A percentile compares a stretch with the other conserved stretches of the same genome.
These are phyloP conservation scores for Pegoplata infirma DNA, from an alignment of 2,888 invertebrate genomes.

Conservation along the genomic window DNA sequence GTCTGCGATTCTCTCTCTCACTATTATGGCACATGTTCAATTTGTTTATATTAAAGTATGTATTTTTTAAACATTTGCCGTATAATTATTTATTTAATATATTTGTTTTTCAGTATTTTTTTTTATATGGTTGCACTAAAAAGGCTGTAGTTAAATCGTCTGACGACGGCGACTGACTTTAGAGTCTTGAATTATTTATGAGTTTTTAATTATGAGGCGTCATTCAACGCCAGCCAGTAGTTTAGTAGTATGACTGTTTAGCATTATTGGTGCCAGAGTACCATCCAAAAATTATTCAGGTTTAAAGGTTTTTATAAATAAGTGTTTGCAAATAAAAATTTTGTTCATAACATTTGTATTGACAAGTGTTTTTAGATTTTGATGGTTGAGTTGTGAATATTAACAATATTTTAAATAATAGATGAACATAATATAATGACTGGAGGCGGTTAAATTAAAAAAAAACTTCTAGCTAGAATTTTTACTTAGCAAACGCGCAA, in stretches of 20 bases:
- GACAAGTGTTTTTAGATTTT: neutral
- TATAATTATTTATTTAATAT: conserved; percentile 38
- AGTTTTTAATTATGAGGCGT: conserved; percentile 63
- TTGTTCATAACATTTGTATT: neutral
- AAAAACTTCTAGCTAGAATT: no score
- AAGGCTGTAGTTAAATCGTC: neutral
- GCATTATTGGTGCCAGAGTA: neutral
- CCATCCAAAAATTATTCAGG: conserved; percentile 22
- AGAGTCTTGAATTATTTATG: conserved; percentile 58
- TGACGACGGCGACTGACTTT: conserved; percentile 4
- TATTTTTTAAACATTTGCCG: conserved; percentile 40
- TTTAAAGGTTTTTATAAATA: conserved; percentile 19
- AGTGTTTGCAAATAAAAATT: neutral
- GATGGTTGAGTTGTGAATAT: neutral
- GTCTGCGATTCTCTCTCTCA: neutral
- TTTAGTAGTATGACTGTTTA: conserved; percentile 17
- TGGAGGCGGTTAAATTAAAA: no score
- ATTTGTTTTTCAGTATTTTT: conserved; percentile 9
- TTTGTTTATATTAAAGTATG: conserved; percentile 38
- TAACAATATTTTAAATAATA: neutral
- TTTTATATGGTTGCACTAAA: neutral
- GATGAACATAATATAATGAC: no score
- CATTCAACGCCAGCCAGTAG: conserved; percentile 49
- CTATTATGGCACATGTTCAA: conserved; percentile 51
- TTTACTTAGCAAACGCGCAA: no score